Evolutionary conservation across 2,888 invertebrate genomes (phyloP).

Genomic region (Yponomeuta cagnagella): DNA sequence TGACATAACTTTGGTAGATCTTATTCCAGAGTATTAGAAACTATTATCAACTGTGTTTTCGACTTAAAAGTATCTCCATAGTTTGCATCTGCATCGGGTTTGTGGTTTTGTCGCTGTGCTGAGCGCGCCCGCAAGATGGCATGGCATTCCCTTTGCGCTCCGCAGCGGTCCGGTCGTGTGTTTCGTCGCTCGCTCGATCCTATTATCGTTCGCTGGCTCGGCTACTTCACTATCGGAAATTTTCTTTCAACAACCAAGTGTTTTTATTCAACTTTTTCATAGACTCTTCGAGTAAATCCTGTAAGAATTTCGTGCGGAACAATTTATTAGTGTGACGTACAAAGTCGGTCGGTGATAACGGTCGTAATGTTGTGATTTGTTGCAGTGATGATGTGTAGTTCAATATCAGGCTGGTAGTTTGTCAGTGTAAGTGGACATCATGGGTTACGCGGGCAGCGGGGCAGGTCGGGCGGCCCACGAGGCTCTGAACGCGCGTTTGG

Average conservation of each 20-base stretch:
- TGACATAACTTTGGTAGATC: background rate
- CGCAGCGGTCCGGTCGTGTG: slow-evolving; percentile 49
- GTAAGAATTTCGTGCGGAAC: background rate
- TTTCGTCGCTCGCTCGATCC: slow-evolving; percentile 15
- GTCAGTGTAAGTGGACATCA: slow-evolving; percentile 65
- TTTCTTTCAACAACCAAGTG: background rate
- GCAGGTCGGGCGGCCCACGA: slow-evolving; percentile 94
- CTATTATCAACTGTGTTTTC: background rate
- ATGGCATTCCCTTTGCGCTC: slow-evolving; percentile 61
- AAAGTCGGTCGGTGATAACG: slow-evolving; percentile 55
- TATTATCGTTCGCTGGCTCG: background rate
- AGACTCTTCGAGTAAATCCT: background rate
- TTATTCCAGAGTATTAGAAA: background rate
- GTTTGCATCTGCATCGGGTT: background rate
- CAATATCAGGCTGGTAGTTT: background rate
- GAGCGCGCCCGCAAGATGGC: slow-evolving; percentile 30
- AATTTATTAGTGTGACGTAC: slow-evolving; percentile 34
- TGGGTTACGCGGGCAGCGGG: slow-evolving; percentile 91
- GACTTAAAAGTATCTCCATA: background rate
- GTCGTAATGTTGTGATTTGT: slow-evolving; percentile 59
- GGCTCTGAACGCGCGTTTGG: slow-evolving; percentile 91
- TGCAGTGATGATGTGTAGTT: slow-evolving; percentile 36
- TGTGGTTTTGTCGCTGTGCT: background rate
- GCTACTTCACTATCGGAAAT: background rate
- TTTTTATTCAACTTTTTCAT: background rate